Evolutionary conservation across 2,113 vertebrate genomes (phyloP).

Genomic region (Rhineura floridana): DNA sequence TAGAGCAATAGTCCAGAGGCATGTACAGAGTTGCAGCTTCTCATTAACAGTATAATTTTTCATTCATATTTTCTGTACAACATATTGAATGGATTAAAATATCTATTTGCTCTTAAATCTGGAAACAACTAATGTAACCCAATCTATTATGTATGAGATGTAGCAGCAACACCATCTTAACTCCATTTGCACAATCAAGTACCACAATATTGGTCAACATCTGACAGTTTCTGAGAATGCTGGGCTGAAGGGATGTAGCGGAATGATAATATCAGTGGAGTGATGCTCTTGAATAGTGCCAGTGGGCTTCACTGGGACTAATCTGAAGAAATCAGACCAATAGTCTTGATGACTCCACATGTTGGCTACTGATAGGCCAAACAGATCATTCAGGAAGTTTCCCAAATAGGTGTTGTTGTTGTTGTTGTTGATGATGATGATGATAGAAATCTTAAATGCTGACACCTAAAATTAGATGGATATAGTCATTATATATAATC

Average conservation of each 20-base stretch:
- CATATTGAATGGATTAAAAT: not conserved
- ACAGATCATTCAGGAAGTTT: not conserved
- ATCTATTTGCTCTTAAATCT: not conserved
- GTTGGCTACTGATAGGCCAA: not conserved
- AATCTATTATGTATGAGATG: not conserved
- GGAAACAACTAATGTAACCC: not conserved
- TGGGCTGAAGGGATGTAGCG: too few species aligned
- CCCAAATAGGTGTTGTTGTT: not conserved
- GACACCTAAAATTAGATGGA: too few species aligned
- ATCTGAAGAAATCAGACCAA: not conserved
- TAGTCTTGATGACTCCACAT: not conserved
- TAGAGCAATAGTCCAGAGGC: too few species aligned
- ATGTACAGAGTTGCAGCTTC: too few species aligned
- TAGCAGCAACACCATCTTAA: not conserved
- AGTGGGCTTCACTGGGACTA: not conserved
- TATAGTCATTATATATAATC: not conserved
- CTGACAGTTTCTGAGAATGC: not conserved
- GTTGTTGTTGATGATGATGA: not conserved
- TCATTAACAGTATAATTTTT: not conserved
- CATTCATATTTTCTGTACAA: not conserved
- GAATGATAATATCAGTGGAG: too few species aligned
- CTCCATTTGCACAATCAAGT: not conserved
- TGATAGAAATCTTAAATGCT: too few species aligned
- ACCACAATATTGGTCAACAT: not conserved
- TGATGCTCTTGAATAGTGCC: too few species aligned